phyloP scores from a whole-genome alignment of 2,113 vertebrate genomes.

The Gila orcuttii region DNA sequence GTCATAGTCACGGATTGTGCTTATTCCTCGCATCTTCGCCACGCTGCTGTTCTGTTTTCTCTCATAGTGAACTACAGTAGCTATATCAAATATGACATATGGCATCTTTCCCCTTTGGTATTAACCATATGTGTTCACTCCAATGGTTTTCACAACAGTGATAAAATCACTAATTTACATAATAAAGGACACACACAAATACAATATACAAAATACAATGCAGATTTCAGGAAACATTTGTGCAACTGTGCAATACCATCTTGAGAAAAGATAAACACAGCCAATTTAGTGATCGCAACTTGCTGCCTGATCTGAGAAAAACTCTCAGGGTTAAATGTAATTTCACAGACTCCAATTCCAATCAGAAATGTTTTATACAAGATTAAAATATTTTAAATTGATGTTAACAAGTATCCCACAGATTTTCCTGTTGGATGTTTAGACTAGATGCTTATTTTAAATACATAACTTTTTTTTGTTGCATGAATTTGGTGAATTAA shows the following conservation, averaged over 20 bases:
- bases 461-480: neutral
- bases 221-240: neutral
- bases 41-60: neutral
- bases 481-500: too few species aligned
- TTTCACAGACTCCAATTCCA: neutral
- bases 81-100: neutral
- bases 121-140: neutral
- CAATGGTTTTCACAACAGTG: neutral
- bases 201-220: neutral
- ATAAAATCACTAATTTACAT: neutral
- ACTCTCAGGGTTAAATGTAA: neutral
- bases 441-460: neutral
- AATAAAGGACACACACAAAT: neutral
- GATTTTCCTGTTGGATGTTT: neutral
- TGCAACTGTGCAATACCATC: neutral
- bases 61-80: neutral
- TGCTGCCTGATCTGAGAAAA: neutral
- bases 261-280: neutral
- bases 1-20: neutral
- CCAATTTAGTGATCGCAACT: neutral
- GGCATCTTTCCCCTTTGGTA: conserved; percentile 7
- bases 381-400: neutral
- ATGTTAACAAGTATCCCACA: neutral
- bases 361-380: neutral
- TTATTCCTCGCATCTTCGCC: neutral